A percentile compares a stretch with the other conserved stretches of the same genome.
Conservation (phyloP, 2,113 vertebrate genomes). For the Gallinago undulata region DNA sequence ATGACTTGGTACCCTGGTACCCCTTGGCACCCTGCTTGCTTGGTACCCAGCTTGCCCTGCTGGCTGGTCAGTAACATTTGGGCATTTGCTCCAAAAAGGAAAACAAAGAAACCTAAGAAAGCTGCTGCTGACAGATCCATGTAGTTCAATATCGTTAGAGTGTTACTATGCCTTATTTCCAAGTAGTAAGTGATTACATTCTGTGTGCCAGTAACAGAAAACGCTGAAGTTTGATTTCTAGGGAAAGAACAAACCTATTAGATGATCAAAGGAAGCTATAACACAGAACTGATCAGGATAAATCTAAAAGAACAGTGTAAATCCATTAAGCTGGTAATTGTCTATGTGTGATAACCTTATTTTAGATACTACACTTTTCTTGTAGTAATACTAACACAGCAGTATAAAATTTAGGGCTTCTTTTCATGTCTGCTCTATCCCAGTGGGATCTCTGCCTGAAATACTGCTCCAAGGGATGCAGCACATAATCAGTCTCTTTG, state of each 20-base stretch:
- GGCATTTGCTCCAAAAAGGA: background rate
- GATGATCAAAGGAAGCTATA: background rate
- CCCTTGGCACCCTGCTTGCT: background rate
- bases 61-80: background rate
- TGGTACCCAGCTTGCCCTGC: background rate
- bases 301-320: conserved; percentile 25
- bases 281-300: background rate
- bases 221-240: background rate
- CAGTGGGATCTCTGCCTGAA: conserved; percentile 25
- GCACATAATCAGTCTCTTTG: conserved; percentile 61
- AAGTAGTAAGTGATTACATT: background rate
- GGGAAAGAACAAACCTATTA: background rate
- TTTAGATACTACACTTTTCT: conserved; percentile 9
- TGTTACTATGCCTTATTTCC: background rate
- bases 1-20: too few species aligned
- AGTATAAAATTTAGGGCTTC: conserved; percentile 44
- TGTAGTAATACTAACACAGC: conserved; percentile 35
- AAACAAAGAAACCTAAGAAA: background rate
- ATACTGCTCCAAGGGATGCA: conserved; percentile 43
- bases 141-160: background rate
- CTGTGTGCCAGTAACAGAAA: background rate
- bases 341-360: background rate
- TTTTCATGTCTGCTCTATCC: conserved; percentile 49
- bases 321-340: conserved; percentile 36
- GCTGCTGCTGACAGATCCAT: background rate